A percentile compares a stretch with the other conserved stretches of the same genome.
Conservation (phyloP, 2,888 invertebrate genomes). For the Leptinotarsa rubiginosa region DNA sequence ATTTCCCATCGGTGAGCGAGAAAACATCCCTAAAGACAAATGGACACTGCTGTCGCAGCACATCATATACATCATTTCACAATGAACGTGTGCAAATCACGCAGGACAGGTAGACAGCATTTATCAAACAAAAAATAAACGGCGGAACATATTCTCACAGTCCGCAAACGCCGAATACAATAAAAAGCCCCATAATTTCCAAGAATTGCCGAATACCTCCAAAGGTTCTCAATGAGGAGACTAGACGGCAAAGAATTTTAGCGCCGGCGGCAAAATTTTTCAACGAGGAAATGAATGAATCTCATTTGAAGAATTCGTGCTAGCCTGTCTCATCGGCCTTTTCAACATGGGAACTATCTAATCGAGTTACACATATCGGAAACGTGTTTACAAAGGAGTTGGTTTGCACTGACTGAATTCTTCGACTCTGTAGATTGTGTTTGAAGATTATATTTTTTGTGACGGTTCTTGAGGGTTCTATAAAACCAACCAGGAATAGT, state of each 20-base stretch:
- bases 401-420: constrained; percentile 25
- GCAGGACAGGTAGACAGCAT: constrained; percentile 20
- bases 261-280: constrained; percentile 52
- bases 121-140: constrained; percentile 12
- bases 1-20: not conserved
- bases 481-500: not conserved
- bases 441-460: not conserved
- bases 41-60: not conserved
- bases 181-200: constrained; percentile 38
- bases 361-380: constrained; percentile 28
- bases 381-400: constrained; percentile 25
- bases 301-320: constrained; percentile 26
- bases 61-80: constrained; percentile 17
- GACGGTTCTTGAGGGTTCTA: not conserved
- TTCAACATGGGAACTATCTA: constrained; percentile 11
- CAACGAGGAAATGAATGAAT: constrained; percentile 34
- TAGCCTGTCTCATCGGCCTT: constrained; percentile 24
- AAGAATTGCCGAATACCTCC: constrained; percentile 40
- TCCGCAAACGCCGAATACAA: constrained; percentile 32
- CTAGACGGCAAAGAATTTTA: constrained; percentile 53
- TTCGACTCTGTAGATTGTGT: constrained; percentile 22
- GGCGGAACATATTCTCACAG: constrained; percentile 18
- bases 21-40: constrained; percentile 7
- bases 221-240: constrained; percentile 44
- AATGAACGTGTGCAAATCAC: constrained; percentile 20